Percentiles rank a stretch among this genome's conserved stretches.
These are phyloP conservation scores for Dascillus cervinus DNA, from an alignment of 2,888 invertebrate genomes.

Conservation along the genomic window DNA sequence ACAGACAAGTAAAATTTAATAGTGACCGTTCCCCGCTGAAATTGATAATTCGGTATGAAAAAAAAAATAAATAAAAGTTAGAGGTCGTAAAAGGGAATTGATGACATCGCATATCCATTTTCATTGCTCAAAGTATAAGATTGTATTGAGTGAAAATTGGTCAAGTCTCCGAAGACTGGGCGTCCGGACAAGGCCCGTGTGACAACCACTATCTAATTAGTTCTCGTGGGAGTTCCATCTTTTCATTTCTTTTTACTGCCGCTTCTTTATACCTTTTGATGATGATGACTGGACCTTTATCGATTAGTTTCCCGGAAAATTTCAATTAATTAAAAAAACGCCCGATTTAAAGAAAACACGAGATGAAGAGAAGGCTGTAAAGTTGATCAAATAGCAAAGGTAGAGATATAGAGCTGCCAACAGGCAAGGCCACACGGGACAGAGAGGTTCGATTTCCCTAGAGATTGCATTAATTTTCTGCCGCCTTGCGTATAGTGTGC, in stretches of 20 bases:
- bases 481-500: conserved; percentile 69
- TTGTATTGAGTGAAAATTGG: conserved; percentile 15
- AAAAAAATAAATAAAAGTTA: too few species aligned
- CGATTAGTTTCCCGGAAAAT: too few species aligned
- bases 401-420: conserved; percentile 33
- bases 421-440: conserved; percentile 38
- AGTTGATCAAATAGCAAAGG: conserved; percentile 30
- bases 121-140: conserved; percentile 6
- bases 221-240: conserved; percentile 20
- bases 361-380: conserved; percentile 19
- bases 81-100: not conserved
- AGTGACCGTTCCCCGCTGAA: too few species aligned
- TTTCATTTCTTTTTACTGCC: conserved; percentile 20
- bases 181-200: conserved; percentile 23
- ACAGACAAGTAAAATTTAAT: too few species aligned
- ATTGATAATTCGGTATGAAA: too few species aligned
- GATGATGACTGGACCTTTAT: conserved; percentile 13
- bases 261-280: conserved; percentile 17
- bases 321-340: not conserved
- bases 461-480: conserved; percentile 68
- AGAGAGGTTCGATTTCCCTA: conserved; percentile 56
- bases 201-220: conserved; percentile 28
- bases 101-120: conserved; percentile 5
- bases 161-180: conserved; percentile 17
- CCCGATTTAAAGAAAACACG: not conserved